Conservation (phyloP, 1,140 invertebrate genomes). For the Apis laboriosa region DNA sequence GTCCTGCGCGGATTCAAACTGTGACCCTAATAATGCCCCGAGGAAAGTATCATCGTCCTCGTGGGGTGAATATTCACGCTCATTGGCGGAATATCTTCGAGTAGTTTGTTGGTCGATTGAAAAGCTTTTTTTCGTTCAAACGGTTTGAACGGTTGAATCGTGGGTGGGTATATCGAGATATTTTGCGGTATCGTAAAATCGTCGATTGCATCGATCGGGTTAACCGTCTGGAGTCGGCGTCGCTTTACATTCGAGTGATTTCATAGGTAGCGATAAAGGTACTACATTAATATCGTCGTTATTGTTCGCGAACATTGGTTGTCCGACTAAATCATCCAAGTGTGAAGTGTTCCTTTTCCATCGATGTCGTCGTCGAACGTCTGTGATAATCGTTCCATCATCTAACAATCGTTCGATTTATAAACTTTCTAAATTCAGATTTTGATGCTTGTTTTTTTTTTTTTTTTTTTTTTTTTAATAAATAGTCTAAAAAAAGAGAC, state of each 20-base stretch:
- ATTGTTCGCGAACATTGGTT: conserved; percentile 13
- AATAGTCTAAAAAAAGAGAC: too few relatives aligned
- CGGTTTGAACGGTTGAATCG: not conserved
- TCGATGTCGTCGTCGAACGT: not conserved
- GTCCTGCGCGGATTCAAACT: conserved; percentile 5
- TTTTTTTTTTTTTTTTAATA: too few relatives aligned
- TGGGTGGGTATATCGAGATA: not conserved
- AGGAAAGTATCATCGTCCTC: conserved; percentile 2
- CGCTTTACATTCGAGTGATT: conserved; percentile 29
- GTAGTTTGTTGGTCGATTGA: not conserved
- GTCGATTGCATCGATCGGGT: conserved; percentile 8
- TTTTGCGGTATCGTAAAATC: not conserved
- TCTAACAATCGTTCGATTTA: not conserved
- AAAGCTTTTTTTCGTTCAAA: not conserved
- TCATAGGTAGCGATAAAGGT: conserved; percentile 4
- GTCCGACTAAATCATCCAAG: conserved; percentile 9
- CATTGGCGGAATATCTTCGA: not conserved
- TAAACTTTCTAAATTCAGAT: not conserved
- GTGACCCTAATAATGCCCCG: not conserved
- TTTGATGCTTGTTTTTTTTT: not conserved
- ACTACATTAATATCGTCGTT: conserved; percentile 9
- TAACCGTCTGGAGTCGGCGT: not conserved
- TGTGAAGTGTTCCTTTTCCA: conserved; percentile 25
- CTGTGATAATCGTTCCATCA: not conserved
- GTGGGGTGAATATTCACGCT: not conserved